These are phyloP conservation scores for Helicoverpa armigera DNA, from an alignment of 1,140 invertebrate genomes.

Conservation along the genomic window DNA sequence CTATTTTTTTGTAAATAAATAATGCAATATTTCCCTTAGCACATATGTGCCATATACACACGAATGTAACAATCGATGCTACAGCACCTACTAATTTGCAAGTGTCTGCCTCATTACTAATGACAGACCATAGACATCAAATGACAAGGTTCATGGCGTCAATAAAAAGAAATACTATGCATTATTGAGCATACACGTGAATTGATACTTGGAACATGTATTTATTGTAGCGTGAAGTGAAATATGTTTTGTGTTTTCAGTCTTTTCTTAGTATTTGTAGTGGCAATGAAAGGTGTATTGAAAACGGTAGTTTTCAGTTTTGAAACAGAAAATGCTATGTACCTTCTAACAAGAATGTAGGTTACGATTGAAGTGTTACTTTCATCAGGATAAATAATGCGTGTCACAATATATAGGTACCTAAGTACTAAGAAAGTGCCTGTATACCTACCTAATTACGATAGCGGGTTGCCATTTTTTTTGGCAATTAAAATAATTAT, in stretches of 20 bases:
- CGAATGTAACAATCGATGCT: neutral
- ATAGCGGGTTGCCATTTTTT: no score
- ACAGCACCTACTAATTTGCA: neutral
- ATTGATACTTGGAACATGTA: constrained; percentile 27
- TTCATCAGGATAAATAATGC: no score
- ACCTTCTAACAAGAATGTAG: no score
- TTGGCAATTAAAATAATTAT: no score
- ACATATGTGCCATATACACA: neutral
- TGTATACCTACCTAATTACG: no score
- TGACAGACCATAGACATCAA: neutral
- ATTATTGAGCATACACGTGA: constrained; percentile 8
- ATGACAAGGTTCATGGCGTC: neutral
- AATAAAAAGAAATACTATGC: constrained; percentile 12
- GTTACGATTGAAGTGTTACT: no score
- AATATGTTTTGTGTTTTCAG: neutral
- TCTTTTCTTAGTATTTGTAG: neutral
- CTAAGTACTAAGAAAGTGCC: no score
- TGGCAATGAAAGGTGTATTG: no score
- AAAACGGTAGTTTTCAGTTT: neutral
- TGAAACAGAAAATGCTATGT: neutral
- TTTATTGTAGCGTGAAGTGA: constrained; percentile 8
- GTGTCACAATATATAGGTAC: no score
- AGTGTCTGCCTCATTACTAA: neutral
- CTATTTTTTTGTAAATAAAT: neutral
- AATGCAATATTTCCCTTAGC: neutral